Evolutionary conservation across 2,888 invertebrate species (phyloP), one percentile per base, ranked within the genome.

Genomic region (Pegoplata infirma): DNA sequence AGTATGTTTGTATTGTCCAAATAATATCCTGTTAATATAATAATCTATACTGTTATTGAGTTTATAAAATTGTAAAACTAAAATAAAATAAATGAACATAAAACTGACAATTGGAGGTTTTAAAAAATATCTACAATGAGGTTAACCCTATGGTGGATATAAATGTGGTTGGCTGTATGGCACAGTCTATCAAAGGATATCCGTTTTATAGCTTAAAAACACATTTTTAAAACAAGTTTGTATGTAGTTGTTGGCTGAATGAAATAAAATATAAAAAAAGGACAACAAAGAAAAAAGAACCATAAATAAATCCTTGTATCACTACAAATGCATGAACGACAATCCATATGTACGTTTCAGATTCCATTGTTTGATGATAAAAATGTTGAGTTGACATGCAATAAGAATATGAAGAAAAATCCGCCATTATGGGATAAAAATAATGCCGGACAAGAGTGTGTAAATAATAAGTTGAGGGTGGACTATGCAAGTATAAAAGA

Each of bases 361-460:
- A 32, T 32, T 32, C 32, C 32, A 32, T 32, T 2, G 32, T 32
- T 61, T 61, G 32, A 28, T 32, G 47, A 61, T 61, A 61, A 61
- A 32, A 61, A 61, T 61, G 61, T 28, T 47, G 46, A 25, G 61
- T 47, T 61, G 61, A 49, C 61, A 61, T 61, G 61, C 56, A 56
- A 61, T 47, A 47, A 32, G 12, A 40, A 56, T 5, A 25, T 3
- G 14, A 10, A 3, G 10, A 32, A 32, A 32, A 6, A 32, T 10
- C n/a, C n/a, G n/a, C n/a, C 55, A 36, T 25, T 25, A 32, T 7
- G 17, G 10, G 55, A 7, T 3, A 23, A 23, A 5, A 5, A 5
- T 23, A 23, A 23, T 23, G 6, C 3, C 23, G 32, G 8, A 2
- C 32, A 2, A 32, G 4, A 32, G 10, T 3, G 10, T 5, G 28